Base-by-base conservation (phyloP, 2,797 vertebrate species). In the Coranthus polyacanthus region DNA sequence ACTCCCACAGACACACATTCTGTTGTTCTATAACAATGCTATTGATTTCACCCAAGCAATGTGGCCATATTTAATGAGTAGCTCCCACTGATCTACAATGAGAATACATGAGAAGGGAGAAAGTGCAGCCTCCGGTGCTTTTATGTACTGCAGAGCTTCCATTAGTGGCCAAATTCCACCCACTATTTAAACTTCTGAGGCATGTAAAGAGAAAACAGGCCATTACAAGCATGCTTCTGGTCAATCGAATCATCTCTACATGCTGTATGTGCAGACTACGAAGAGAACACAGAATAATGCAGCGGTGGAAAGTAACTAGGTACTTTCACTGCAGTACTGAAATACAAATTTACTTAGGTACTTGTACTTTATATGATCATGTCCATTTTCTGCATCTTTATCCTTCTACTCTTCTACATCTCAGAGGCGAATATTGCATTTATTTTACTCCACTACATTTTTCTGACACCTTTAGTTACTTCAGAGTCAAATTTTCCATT, bases 11-110 rank as follows among this genome's bases (percentile, higher is more conserved):
- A 22, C 37, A 36, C 50, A 51, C 62, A 36, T 20, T 39, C 4
- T 49, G 43, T 34, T 41, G 24, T 55, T 53, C 12, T 54, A 21
- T 53, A 26, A 42, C 12, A 24, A 43, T 39, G 18, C 4, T 20
- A 79, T 63, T 54, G 73, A 75, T 70, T n/a, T 11, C 12, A 17
- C 3, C 43, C 2, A 44, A 15, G 16, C 5, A 9, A 34, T 46
- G 55, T 54, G 56, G 26, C 15, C n/a, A 6, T 21, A 42, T 55
- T 56, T 53, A 74, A 63, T 9, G 4, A 15, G 51, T 9, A 4
- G 26, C 18, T 65, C 41, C 10, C 12, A 5, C 54, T 65, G 64
- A 44, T 56, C 12, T 39, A 49, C 3, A 12, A 16, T 7, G 12
- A 17, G 20, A 29, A 12, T 13, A 34, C 12, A 20, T 46, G 58